Evolutionary conservation across 2,113 vertebrate genomes (phyloP).

Genomic region (Gila orcuttii): DNA sequence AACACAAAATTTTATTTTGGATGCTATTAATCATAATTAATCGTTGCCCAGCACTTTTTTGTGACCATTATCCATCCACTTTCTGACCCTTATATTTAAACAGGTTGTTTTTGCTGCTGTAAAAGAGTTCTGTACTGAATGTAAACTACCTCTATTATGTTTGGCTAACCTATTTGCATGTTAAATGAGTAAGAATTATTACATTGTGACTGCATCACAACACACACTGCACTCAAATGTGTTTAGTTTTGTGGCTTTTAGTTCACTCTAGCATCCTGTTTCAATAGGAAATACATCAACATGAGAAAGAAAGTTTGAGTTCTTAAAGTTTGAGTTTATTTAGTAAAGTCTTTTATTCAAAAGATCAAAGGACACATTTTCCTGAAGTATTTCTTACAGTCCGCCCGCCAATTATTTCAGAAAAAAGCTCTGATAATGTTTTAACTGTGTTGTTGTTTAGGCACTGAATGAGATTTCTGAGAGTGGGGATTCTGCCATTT

Average conservation of each 20-base stretch:
- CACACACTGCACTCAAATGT: not conserved
- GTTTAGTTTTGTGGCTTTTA: not conserved
- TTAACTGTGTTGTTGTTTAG: conserved; percentile 60
- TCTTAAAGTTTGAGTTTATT: not conserved
- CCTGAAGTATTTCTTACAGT: no score
- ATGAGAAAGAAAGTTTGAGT: not conserved
- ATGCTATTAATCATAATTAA: no score
- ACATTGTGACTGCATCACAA: not conserved
- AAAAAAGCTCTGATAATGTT: not conserved
- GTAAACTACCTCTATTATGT: not conserved
- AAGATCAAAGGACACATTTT: no score
- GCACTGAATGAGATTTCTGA: conserved; percentile 78
- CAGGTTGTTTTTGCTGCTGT: not conserved
- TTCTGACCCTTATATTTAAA: not conserved
- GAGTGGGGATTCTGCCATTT: conserved; percentile 61
- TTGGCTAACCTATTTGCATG: not conserved
- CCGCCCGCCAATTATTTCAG: no score
- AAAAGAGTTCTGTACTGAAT: not conserved
- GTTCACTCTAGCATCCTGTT: no score
- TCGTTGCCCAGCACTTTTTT: no score
- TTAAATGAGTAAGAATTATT: not conserved
- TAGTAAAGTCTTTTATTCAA: not conserved
- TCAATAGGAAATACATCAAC: not conserved
- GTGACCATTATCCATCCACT: no score
- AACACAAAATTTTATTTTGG: no score